phyloP scores from a whole-genome alignment of 1,140 invertebrate genomes.

The Scaptomyza graminum region DNA sequence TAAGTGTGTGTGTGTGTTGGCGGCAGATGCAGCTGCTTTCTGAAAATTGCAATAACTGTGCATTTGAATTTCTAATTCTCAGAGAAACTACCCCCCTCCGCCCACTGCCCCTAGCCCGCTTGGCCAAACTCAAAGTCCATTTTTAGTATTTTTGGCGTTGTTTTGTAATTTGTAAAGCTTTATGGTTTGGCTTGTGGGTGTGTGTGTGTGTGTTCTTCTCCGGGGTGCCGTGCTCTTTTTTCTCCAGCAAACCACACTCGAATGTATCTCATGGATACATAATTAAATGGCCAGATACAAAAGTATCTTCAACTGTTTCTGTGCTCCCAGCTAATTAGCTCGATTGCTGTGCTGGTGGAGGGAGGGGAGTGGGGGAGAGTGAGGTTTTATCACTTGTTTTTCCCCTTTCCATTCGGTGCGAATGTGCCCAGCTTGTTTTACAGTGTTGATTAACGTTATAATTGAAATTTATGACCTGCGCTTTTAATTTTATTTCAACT shows the following conservation, averaged over 20 bases:
- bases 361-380: neutral
- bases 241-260: neutral
- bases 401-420: neutral
- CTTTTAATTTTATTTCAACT: constrained; percentile 42
- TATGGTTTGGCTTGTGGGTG: neutral
- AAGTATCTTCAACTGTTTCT: constrained; percentile 9
- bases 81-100: neutral
- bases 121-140: neutral
- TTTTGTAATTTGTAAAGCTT: constrained; percentile 39
- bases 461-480: constrained; percentile 71
- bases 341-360: neutral
- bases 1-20: too few relatives aligned
- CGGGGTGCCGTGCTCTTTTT: too few relatives aligned
- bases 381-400: neutral
- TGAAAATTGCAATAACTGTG: constrained; percentile 1
- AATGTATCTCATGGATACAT: constrained; percentile 17
- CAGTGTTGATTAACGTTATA: constrained; percentile 61
- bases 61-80: constrained; percentile 39
- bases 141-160: constrained; percentile 14
- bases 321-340: constrained; percentile 7
- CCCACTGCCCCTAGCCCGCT: too few relatives aligned
- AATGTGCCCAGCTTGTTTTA: constrained; percentile 18
- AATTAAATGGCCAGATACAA: constrained; percentile 29
- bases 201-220: too few relatives aligned
- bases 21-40: too few relatives aligned